phyloP scores from a whole-genome alignment of 30 jellyfish, hydroid and myxozoan genomes.

The Aurelia aurita complex sp. Pacific region DNA sequence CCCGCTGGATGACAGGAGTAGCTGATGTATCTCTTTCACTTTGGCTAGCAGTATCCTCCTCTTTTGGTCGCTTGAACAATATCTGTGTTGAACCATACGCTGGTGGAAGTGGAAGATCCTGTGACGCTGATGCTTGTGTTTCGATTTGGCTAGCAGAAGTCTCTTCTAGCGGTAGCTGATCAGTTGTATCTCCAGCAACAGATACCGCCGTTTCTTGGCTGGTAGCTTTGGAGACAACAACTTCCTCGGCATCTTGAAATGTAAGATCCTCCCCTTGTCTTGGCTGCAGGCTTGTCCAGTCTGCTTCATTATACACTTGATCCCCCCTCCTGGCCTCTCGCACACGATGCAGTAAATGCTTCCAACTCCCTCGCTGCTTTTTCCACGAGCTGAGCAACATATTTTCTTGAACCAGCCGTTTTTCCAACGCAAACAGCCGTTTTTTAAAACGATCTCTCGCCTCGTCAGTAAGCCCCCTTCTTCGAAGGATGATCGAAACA shows the following conservation, averaged over 20 bases:
- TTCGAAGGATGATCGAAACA: constrained; percentile 52
- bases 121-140: neutral
- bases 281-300: constrained; percentile 41
- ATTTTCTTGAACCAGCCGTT: constrained; percentile 45
- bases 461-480: constrained; percentile 24
- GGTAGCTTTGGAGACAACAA: neutral
- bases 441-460: constrained; percentile 67
- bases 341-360: constrained; percentile 50
- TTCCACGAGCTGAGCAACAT: constrained; percentile 75
- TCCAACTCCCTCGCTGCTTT: constrained; percentile 61
- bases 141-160: neutral
- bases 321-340: constrained; percentile 84
- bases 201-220: neutral
- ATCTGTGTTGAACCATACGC: too few species aligned
- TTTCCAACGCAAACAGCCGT: constrained; percentile 53
- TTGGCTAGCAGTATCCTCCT: neutral
- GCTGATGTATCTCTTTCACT: neutral
- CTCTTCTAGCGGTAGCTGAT: neutral
- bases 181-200: neutral
- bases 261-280: constrained; percentile 3
- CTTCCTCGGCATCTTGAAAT: neutral
- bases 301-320: constrained; percentile 37
- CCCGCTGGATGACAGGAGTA: neutral
- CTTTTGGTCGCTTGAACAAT: too few species aligned
- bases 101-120: neutral